Conservation (phyloP, 2,113 vertebrate species). For the Dicerorhinus sumatrensis region DNA sequence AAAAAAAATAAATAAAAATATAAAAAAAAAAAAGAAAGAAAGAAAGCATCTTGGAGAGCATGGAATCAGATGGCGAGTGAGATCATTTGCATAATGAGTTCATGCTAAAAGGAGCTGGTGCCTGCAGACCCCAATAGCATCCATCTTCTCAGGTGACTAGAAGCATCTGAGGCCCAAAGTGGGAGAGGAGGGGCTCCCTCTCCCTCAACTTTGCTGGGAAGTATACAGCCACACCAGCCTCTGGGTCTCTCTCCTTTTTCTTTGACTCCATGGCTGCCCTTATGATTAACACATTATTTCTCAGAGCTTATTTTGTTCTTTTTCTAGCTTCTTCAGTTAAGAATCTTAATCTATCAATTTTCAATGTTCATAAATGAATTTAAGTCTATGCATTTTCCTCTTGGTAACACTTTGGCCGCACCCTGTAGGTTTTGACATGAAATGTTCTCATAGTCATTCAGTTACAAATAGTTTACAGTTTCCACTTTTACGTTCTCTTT, state of each 20-base stretch:
- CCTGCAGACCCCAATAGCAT: too few relatives aligned
- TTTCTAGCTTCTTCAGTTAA: neutral
- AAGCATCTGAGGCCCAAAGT: neutral
- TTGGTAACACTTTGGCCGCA: neutral
- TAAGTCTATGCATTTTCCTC: neutral
- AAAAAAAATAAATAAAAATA: too few relatives aligned
- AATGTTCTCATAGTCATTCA: neutral
- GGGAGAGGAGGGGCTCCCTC: too few relatives aligned
- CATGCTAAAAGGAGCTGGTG: neutral
- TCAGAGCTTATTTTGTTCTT: neutral
- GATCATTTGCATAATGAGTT: rapidly evolving
- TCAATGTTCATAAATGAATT: neutral
- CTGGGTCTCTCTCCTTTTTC: too few relatives aligned
- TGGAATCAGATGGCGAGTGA: neutral
- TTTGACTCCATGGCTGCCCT: too few relatives aligned
- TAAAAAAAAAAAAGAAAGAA: too few relatives aligned
- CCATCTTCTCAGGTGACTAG: neutral
- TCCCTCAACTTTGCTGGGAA: neutral
- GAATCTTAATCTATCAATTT: neutral
- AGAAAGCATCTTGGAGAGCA: too few relatives aligned
- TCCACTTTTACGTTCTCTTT: neutral
- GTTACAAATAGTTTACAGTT: neutral
- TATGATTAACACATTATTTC: neutral
- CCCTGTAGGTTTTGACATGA: neutral
- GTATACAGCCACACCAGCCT: neutral